Conservation (phyloP, 1,140 invertebrate species). For the Vanessa tameamea region DNA sequence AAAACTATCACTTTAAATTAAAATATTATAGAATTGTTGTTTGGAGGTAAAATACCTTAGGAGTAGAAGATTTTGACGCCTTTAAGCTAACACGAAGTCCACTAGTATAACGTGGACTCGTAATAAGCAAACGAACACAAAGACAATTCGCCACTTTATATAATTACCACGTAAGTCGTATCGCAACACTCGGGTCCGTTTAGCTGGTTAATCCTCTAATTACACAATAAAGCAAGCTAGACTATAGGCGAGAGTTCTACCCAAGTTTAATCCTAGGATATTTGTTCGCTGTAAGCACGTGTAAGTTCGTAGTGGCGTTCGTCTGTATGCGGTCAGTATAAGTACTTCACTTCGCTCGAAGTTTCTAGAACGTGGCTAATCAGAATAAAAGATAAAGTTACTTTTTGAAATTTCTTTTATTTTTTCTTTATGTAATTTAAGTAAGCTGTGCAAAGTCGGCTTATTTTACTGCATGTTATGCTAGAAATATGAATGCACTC, state of each 20-base stretch:
- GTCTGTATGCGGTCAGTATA: conserved; percentile 31
- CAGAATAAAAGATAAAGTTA: conserved; percentile 17
- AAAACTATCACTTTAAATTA: too few relatives aligned
- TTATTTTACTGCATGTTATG: neutral
- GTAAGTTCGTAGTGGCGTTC: conserved; percentile 27
- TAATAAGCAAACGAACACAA: neutral
- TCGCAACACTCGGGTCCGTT: neutral
- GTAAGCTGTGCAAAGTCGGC: neutral
- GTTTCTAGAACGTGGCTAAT: conserved; percentile 18
- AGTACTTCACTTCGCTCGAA: conserved; percentile 20
- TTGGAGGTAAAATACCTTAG: too few relatives aligned
- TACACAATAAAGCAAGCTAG: conserved; percentile 36
- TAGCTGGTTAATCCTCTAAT: conserved; percentile 31
- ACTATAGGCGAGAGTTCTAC: conserved; percentile 21
- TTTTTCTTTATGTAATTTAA: neutral
- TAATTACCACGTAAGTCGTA: conserved; percentile 16
- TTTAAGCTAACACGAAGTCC: too few relatives aligned
- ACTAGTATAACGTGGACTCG: too few relatives aligned
- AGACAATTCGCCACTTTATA: conserved; percentile 5
- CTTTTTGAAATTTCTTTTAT: conserved; percentile 6
- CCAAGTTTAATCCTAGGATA: conserved; percentile 31
- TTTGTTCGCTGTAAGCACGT: conserved; percentile 33
- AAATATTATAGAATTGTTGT: too few relatives aligned
- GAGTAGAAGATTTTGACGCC: too few relatives aligned
- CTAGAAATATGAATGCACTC: neutral